phyloP scores from a whole-genome alignment of 2,113 vertebrate genomes.

The Alexandromys fortis region DNA sequence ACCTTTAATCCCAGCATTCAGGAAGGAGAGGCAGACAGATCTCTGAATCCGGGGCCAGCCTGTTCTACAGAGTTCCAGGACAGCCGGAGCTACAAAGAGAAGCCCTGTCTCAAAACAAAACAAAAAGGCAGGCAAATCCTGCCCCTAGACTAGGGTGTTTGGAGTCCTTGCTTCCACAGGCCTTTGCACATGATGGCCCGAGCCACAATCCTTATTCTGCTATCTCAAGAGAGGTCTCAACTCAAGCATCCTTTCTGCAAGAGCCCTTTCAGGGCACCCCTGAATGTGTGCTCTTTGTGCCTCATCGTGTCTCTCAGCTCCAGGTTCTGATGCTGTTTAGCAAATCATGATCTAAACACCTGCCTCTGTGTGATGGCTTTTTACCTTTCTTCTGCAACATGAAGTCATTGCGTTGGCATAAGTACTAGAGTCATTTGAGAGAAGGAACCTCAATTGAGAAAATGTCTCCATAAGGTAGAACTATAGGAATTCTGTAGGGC shows the following conservation, averaged over 20 bases:
- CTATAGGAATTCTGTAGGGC: not conserved
- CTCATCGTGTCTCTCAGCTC: not conserved
- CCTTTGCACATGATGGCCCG: no score
- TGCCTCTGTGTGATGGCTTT: not conserved
- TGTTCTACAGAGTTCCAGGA: not conserved
- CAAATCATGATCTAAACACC: accelerated
- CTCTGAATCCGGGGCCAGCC: not conserved
- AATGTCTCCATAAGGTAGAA: not conserved
- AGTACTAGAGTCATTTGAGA: not conserved
- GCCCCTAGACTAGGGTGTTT: not conserved
- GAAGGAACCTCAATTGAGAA: not conserved
- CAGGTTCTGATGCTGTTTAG: not conserved
- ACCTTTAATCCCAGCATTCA: not conserved
- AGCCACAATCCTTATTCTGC: not conserved
- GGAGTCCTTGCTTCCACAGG: not conserved
- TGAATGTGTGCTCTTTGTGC: not conserved
- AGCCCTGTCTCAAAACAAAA: not conserved
- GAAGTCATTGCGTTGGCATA: not conserved
- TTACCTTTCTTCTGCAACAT: not conserved
- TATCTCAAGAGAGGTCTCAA: not conserved
- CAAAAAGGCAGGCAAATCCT: not conserved
- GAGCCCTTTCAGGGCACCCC: not conserved
- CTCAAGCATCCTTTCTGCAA: not conserved
- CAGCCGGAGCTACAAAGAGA: not conserved
- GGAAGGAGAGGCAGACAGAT: not conserved